Evolutionary conservation across 2,888 invertebrate genomes (phyloP), one percentile per base, ranked within the genome.

Genomic region (Latrodectus elegans): DNA sequence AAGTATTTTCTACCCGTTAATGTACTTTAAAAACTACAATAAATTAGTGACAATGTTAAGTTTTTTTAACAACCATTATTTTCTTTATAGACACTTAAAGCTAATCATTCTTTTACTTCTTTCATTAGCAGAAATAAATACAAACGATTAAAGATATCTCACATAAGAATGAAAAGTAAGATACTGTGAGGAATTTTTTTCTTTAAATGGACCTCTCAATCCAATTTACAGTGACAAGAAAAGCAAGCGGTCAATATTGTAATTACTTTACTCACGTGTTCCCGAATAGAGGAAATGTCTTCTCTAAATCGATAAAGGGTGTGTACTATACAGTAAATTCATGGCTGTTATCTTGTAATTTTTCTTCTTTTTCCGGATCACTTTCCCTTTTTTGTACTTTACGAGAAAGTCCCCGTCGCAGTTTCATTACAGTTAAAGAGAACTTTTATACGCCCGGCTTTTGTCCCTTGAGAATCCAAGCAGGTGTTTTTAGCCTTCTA

Each of bases 191-290:
- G 49, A 76, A n/a, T 51, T 65, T 11, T 38, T 71, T 70, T 71
- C 71, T 17, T 60, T 71, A 70, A 78, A 78, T 70, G 78, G 26
- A 14, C 8, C 12, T 68, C 77, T 49, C 79, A 14, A 60, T 60
- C 67, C 26, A 60, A 79, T 79, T 68, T 22, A 14, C 38, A 71
- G 15, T 49, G 79, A 55, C 79, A 71, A 52, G 49, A 49, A 60
- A 55, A 79, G 79, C 38, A 53, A 71, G 79, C 17, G 71, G 53
- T 79, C 17, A 53, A 71, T 60, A 22, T 49, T 71, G 71, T 79
- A 70, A 71, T 79, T 71, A 52, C 79, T 55, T 79, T 79, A 79
- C 60, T 53, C 49, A 68, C 67, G 26, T 26, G 22, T 17, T 22
- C 22, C 67, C 6, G 8, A 12, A 17, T 11, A 68, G 67, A 12